Conservation (phyloP, 2,888 invertebrate species). For the Baccha elongata region DNA sequence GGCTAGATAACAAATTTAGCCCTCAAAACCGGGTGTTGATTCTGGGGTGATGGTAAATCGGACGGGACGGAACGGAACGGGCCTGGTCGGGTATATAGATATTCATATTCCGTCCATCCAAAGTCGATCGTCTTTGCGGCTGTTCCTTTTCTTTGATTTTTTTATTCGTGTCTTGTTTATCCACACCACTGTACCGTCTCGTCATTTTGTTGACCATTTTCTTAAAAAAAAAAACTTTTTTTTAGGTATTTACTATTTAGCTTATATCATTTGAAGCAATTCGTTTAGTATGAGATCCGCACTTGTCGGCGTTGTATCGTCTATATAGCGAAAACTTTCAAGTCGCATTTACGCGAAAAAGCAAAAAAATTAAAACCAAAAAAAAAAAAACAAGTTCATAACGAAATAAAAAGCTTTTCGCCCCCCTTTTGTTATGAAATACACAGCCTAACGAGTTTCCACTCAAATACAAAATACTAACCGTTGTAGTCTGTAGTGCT, state of each 20-base stretch:
- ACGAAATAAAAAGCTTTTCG: slow-evolving; percentile 47
- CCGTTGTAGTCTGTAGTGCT: slow-evolving; percentile 34
- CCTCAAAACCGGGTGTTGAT: slow-evolving; percentile 29
- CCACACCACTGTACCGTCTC: slow-evolving; percentile 7
- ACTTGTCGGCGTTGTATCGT: slow-evolving; percentile 77
- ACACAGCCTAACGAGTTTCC: slow-evolving; percentile 55
- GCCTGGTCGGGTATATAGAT: too few relatives aligned
- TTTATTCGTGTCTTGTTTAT: slow-evolving; percentile 17
- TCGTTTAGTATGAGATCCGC: slow-evolving; percentile 79
- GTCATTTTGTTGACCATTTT: slow-evolving; percentile 21
- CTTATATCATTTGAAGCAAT: slow-evolving; percentile 51
- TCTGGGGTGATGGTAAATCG: background rate
- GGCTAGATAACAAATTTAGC: slow-evolving; percentile 30
- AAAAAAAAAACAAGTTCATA: slow-evolving; percentile 32
- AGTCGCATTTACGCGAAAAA: slow-evolving; percentile 45
- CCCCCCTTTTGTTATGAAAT: slow-evolving; percentile 64
- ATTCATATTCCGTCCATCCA: background rate
- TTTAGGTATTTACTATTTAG: slow-evolving; percentile 62
- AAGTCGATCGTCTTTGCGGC: background rate
- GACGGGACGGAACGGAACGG: too few relatives aligned
- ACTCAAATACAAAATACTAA: slow-evolving; percentile 59
- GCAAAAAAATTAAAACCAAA: slow-evolving; percentile 30
- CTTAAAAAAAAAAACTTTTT: slow-evolving; percentile 53
- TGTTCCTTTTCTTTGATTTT: slow-evolving; percentile 26
- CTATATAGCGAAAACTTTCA: slow-evolving; percentile 9